Percentiles rank a stretch among this genome's conserved stretches.
Evolutionary conservation across 2,888 invertebrate species (phyloP).

Genomic region (Hirtodrosophila cameraria): DNA sequence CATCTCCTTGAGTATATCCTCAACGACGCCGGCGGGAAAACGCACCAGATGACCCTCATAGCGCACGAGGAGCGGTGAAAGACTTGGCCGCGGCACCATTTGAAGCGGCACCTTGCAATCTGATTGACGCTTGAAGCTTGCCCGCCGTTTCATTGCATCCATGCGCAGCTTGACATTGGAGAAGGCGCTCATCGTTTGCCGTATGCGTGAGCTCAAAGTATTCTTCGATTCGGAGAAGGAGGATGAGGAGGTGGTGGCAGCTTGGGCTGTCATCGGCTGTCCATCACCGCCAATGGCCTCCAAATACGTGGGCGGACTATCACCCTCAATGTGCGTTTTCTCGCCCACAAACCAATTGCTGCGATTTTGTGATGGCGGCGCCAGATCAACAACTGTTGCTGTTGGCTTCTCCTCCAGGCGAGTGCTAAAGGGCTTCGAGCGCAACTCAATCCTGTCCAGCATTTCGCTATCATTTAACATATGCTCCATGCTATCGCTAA

Average conservation of each 20-base stretch:
- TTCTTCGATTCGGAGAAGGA: conserved; percentile 22
- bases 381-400: conserved; percentile 61
- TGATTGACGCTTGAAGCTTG: conserved; percentile 79
- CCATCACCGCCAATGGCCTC: conserved; percentile 80
- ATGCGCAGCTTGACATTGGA: conserved; percentile 82
- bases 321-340: conserved; percentile 73
- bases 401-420: conserved; percentile 57
- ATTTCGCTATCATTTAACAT: conserved; percentile 64
- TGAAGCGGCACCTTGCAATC: conserved; percentile 81
- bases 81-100: conserved; percentile 83
- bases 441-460: conserved; percentile 35
- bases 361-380: conserved; percentile 72
- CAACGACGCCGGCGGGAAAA: conserved; percentile 86
- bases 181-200: conserved; percentile 79
- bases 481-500: conserved; percentile 81
- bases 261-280: not conserved
- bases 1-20: conserved; percentile 90
- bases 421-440: conserved; percentile 67
- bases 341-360: conserved; percentile 82
- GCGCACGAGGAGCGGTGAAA: conserved; percentile 82
- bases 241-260: not conserved
- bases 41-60: conserved; percentile 83
- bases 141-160: conserved; percentile 81
- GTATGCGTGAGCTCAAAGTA: conserved; percentile 72
- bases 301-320: conserved; percentile 82